Evolutionary conservation across 2,888 invertebrate genomes (phyloP).

Genomic region (Busseola fusca): DNA sequence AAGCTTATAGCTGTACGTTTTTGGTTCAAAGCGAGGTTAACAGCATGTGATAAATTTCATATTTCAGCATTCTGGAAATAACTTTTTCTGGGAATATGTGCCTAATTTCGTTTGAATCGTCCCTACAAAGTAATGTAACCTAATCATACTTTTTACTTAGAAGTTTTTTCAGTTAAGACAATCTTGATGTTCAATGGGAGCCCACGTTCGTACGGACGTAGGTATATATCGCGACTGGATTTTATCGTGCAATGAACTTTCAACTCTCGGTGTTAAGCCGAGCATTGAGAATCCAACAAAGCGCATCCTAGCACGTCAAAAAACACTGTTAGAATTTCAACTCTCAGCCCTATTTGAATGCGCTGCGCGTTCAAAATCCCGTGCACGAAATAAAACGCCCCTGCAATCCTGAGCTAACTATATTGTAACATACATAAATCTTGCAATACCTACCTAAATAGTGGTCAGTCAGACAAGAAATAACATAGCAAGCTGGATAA

Average conservation of each 20-base stretch:
- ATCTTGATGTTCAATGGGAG: background rate
- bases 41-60: background rate
- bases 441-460: background rate
- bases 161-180: background rate
- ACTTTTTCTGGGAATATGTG: background rate
- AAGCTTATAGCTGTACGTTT: background rate
- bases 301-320: background rate
- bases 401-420: background rate
- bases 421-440: background rate
- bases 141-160: background rate
- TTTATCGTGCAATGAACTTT: background rate
- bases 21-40: background rate
- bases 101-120: background rate
- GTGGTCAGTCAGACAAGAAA: conserved; percentile 29
- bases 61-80: background rate
- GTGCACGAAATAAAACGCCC: background rate
- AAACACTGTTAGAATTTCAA: background rate
- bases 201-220: background rate
- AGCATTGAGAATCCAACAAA: background rate
- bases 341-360: background rate
- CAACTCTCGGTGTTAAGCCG: background rate
- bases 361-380: background rate
- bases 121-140: background rate
- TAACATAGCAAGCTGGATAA: conserved; percentile 23
- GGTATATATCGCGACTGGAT: background rate